A percentile compares a stretch with the other conserved stretches of the same genome.
phyloP scores from a whole-genome alignment of 2,797 vertebrate genomes.

The Pangasius larnaudii region DNA sequence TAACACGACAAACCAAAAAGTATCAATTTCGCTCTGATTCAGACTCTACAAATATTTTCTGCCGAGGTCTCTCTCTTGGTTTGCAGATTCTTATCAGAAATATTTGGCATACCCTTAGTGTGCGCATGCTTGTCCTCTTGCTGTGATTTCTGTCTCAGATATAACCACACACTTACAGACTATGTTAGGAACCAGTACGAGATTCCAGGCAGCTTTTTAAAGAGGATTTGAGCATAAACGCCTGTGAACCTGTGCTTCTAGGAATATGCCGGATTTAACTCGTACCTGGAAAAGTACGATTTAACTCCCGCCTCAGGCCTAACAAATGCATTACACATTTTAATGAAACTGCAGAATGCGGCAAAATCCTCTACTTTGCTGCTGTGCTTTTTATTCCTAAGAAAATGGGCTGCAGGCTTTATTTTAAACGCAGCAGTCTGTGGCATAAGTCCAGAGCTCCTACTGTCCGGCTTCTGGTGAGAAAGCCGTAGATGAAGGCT shows the following conservation, averaged over 20 bases:
- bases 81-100: constrained; percentile 14
- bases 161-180: background rate
- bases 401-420: background rate
- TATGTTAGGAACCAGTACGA: background rate
- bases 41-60: background rate
- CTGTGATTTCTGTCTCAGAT: constrained; percentile 15
- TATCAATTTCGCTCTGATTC: background rate
- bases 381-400: background rate
- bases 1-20: background rate
- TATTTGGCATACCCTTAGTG: background rate
- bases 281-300: background rate
- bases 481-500: background rate
- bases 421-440: background rate
- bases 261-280: constrained; percentile 7
- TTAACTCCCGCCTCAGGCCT: background rate
- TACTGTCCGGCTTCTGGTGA: background rate
- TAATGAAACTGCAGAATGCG: background rate
- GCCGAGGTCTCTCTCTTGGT: background rate
- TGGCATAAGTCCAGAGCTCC: background rate
- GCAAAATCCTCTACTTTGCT: background rate
- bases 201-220: constrained; percentile 15
- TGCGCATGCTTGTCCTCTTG: background rate
- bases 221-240: constrained; percentile 4
- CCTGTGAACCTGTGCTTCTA: constrained; percentile 6
- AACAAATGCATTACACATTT: background rate